Evolutionary conservation across 30 jellyfish, hydroid and myxozoan genomes (phyloP), one percentile per base, ranked within the genome.

Genomic region (Rhopilema esculentum): DNA sequence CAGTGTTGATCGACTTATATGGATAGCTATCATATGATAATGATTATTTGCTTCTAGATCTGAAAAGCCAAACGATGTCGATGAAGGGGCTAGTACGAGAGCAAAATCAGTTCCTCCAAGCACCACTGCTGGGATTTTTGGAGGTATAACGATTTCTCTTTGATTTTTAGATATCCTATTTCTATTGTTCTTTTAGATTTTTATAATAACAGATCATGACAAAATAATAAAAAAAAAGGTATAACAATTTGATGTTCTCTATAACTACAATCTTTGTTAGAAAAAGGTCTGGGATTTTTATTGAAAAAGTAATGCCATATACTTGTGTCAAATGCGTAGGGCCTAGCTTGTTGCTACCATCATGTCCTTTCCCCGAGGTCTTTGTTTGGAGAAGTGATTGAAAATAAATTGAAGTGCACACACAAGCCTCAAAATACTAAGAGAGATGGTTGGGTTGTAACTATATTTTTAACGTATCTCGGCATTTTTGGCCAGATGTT

Each of bases 61-160:
- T 1, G 64, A 81, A 23, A 69, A 69, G 24, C 21, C 75, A 33
- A 23, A 71, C 1, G 83, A 66, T 2, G 65, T 24, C 1, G 78
- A 6, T 32, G 75, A 66, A 40, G 62, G 2, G 1, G 86, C 25
- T n/a, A 27, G 19, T 31, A 48, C 40, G 23, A 40, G 93, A 27
- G 84, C 93, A 1, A 84, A 72, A 27, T 84, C 93, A 7, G 93
- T 84, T 15, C 93, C 93, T 8, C 93, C 93, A 8, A 57, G 50
- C 22, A 49, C 74, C 25, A 77, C 62, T 20, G 87, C 79, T 1
- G 93, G 93, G 22, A 72, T 84, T 19, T 84, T 84, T 61, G 93
- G 93, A 53, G 81, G 93, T 84, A 53, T 6, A 40, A 12, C 6
- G 57, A 2, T 12, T 2, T 40, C 12, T 40, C 12, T 12, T 40